A percentile compares a stretch with the other conserved stretches of the same genome.
Conservation (phyloP, 2,888 invertebrate species). For the Antheraea yamamai region DNA sequence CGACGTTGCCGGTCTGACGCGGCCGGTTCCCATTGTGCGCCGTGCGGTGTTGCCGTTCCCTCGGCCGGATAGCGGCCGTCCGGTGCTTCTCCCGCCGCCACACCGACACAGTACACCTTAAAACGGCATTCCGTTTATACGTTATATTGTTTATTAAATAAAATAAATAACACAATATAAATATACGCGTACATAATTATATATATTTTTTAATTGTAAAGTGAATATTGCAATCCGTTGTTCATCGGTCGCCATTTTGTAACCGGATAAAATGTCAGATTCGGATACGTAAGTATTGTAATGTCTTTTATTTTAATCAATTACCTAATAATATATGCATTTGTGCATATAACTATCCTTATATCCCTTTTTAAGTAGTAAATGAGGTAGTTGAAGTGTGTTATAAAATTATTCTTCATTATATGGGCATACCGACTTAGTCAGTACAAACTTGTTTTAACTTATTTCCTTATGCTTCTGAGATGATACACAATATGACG, state of each 20-base stretch:
- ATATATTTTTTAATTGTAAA: background rate
- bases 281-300: conserved; percentile 28
- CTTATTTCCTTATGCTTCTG: background rate
- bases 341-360: background rate
- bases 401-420: background rate
- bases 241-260: conserved; percentile 25
- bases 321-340: background rate
- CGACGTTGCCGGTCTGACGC: conserved; percentile 35
- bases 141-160: conserved; percentile 31
- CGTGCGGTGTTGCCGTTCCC: conserved; percentile 39
- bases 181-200: conserved; percentile 10
- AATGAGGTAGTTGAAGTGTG: background rate
- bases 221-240: conserved; percentile 15
- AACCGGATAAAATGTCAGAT: conserved; percentile 34
- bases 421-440: background rate
- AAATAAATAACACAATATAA: background rate
- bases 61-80: conserved; percentile 43
- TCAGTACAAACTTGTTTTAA: background rate
- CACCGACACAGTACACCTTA: conserved; percentile 40
- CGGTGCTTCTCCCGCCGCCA: conserved; percentile 30
- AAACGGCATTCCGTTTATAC: conserved; percentile 40
- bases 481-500: background rate
- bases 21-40: background rate
- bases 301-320: background rate
- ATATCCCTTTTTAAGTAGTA: conserved; percentile 1